phyloP scores from a whole-genome alignment of 2,888 invertebrate genomes.

The Aspidiotus destructor region DNA sequence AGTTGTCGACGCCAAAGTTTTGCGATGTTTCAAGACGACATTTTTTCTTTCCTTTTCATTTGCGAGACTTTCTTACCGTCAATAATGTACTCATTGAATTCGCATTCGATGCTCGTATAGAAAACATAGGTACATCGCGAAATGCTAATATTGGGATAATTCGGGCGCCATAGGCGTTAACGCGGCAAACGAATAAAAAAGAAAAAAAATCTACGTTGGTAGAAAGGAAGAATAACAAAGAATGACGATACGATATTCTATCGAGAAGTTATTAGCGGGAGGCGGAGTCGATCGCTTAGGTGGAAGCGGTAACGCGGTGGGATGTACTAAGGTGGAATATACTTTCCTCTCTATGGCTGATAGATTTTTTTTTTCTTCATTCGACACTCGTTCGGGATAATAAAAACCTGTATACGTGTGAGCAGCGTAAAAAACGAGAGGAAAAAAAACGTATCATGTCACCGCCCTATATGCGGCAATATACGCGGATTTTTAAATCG shows the following conservation, averaged over 20 bases:
- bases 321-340: constrained; percentile 30
- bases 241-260: constrained; percentile 24
- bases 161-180: constrained; percentile 25
- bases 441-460: too few relatives aligned
- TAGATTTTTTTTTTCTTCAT: constrained; percentile 20
- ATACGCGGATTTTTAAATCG: too few relatives aligned
- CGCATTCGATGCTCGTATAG: too few relatives aligned
- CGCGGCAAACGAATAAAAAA: constrained; percentile 2
- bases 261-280: constrained; percentile 31
- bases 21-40: too few relatives aligned
- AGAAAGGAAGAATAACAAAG: constrained; percentile 19
- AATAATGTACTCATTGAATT: too few relatives aligned
- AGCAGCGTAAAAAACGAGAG: background rate
- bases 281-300: constrained; percentile 29
- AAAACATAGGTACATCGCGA: too few relatives aligned
- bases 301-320: constrained; percentile 28
- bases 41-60: too few relatives aligned
- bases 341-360: constrained; percentile 33
- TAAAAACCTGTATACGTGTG: constrained; percentile 17
- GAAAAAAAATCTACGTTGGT: constrained; percentile 5
- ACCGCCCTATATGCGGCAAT: too few relatives aligned
- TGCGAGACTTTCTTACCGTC: too few relatives aligned
- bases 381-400: constrained; percentile 17
- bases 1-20: too few relatives aligned
- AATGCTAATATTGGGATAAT: background rate